Evolutionary conservation across 2,113 vertebrate species (phyloP).

Genomic region (Crotalus viridis): DNA sequence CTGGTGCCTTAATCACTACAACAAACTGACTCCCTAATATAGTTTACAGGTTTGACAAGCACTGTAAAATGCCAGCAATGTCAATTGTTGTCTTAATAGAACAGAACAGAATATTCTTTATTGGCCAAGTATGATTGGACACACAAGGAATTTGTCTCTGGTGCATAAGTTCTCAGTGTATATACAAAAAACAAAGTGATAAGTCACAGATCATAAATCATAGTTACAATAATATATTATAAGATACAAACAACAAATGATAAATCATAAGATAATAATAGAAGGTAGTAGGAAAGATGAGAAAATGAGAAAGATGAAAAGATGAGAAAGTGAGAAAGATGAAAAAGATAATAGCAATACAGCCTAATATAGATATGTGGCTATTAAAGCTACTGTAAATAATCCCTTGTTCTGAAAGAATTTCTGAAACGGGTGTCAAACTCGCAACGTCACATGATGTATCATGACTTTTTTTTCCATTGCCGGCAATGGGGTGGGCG

Average conservation of each 20-base stretch:
- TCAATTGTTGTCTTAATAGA: slow-evolving; percentile 37
- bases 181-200: neutral
- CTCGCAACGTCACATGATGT: no score
- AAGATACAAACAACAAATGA: neutral
- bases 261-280: neutral
- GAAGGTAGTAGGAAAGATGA: neutral
- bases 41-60: neutral
- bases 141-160: neutral
- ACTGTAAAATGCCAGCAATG: neutral
- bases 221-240: neutral
- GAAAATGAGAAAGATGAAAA: neutral
- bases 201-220: neutral
- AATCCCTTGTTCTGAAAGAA: slow-evolving; percentile 36
- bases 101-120: neutral
- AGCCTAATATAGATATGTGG: neutral
- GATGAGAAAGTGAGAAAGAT: neutral
- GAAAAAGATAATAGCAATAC: neutral
- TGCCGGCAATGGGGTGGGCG: no score
- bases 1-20: neutral
- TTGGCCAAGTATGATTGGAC: neutral
- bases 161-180: neutral
- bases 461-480: no score
- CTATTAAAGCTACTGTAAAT: slow-evolving; percentile 36
- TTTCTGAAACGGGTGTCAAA: no score
- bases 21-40: neutral